Conservation (phyloP, 2,113 vertebrate genomes). For the Mystacornis crossleyi region DNA sequence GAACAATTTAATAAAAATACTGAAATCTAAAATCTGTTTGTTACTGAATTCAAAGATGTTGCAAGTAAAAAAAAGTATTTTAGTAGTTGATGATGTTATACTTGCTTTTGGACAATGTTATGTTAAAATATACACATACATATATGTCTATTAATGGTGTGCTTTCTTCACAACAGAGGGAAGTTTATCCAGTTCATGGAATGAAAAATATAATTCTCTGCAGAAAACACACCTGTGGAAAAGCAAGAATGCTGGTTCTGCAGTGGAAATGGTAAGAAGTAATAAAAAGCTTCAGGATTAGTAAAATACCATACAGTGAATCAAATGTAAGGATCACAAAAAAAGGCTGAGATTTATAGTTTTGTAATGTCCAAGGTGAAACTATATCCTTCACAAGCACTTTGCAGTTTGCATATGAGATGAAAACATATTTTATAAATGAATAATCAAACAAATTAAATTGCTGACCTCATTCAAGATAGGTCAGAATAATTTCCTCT, state of each 20-base stretch:
- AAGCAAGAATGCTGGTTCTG: constrained; percentile 81
- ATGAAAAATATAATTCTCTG: constrained; percentile 92
- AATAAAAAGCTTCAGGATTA: neutral
- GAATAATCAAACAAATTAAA: neutral
- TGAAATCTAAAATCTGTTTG: neutral
- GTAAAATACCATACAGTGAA: neutral
- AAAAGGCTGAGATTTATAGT: neutral
- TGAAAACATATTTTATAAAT: neutral
- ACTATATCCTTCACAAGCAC: neutral
- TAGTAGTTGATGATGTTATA: neutral
- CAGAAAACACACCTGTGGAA: constrained; percentile 91
- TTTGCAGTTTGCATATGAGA: neutral
- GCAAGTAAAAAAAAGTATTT: neutral
- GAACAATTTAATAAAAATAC: neutral
- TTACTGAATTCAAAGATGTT: neutral
- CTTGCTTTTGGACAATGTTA: neutral
- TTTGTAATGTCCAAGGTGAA: neutral
- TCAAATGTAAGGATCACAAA: neutral
- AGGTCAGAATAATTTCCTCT: neutral
- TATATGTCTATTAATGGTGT: neutral
- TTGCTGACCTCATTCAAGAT: neutral
- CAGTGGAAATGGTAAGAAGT: constrained; percentile 88
- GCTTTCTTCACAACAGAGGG: constrained; percentile 81
- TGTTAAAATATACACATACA: neutral
- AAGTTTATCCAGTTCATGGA: constrained; percentile 94